Conservation (phyloP, 2,888 invertebrate genomes). For the Epinotia nisella region DNA sequence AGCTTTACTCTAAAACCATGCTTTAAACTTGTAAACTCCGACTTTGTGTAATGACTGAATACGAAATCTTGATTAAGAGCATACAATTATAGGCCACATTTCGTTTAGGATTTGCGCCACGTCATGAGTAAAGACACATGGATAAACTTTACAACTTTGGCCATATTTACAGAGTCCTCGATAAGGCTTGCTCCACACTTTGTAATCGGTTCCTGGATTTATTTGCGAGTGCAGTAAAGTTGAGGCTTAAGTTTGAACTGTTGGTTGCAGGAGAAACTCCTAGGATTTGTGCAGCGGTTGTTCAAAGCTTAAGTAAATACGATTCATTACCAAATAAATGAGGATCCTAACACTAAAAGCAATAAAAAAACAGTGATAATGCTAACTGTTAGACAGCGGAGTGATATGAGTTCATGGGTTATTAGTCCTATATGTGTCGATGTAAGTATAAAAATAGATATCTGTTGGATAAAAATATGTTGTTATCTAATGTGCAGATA, state of each 20-base stretch:
- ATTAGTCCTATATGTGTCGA: too few relatives aligned
- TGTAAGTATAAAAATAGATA: too few relatives aligned
- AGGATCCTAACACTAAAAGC: background rate
- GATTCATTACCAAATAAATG: slow-evolving; percentile 14
- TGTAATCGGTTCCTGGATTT: slow-evolving; percentile 26
- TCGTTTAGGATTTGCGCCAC: slow-evolving; percentile 20
- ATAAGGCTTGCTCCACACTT: slow-evolving; percentile 28
- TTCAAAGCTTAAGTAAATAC: background rate
- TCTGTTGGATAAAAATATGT: too few relatives aligned
- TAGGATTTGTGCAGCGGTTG: background rate
- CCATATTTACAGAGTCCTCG: slow-evolving; percentile 35
- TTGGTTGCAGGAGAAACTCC: background rate
- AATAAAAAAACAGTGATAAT: background rate
- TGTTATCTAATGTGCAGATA: too few relatives aligned
- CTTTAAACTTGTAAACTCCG: slow-evolving; percentile 24
- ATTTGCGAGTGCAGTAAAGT: slow-evolving; percentile 26
- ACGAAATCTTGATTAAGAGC: slow-evolving; percentile 27
- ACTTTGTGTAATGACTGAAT: slow-evolving; percentile 20
- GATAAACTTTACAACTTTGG: slow-evolving; percentile 37
- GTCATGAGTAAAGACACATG: slow-evolving; percentile 34
- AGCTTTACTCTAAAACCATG: slow-evolving; percentile 13
- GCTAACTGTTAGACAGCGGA: background rate
- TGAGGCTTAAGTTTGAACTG: slow-evolving; percentile 14
- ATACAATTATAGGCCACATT: slow-evolving; percentile 6
- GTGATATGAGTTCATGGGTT: too few relatives aligned